Evolutionary conservation across 35 echinoderm and acorn worm genomes (phyloP), one percentile per base, ranked within the genome.

Genomic region (Ophiothrix spiculata): DNA sequence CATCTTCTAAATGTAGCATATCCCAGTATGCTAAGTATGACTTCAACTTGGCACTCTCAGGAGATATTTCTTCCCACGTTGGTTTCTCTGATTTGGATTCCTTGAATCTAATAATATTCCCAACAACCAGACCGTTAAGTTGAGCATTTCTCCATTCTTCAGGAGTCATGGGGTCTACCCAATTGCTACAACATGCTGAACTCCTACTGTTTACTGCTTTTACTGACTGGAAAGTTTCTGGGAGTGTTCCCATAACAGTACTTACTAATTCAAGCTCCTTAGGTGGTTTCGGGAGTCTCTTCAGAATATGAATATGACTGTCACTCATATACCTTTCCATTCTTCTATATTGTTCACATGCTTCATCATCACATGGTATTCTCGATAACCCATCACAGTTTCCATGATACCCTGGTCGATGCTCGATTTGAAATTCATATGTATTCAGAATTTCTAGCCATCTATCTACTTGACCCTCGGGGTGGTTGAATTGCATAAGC

Each of bases 401-500:
- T n/a, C n/a, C n/a, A n/a, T n/a, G n/a, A n/a, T n/a, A n/a, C n/a
- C n/a, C n/a, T n/a, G n/a, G n/a, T n/a, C n/a, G n/a, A n/a, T n/a
- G n/a, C n/a, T n/a, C n/a, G n/a, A n/a, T n/a, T n/a, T n/a, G n/a
- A n/a, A n/a, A n/a, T n/a, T n/a, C n/a, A n/a, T n/a, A n/a, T n/a
- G n/a, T n/a, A n/a, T n/a, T n/a, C n/a, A n/a, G n/a, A n/a, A n/a
- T n/a, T n/a, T n/a, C n/a, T n/a, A n/a, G n/a, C n/a, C n/a, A n/a
- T n/a, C n/a, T n/a, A n/a, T n/a, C 46, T 19, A 89, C 38, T 29
- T 35, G 78, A 36, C 60, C 77, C 36, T 60, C 78, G 14, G 42
- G 41, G 35, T 73, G 31, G 15, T 89, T 81, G 19, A 75, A 81
- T 82, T 69, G 36, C 36, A 80, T 38, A 32, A 82, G 56, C 87